Conservation (phyloP, 2,113 vertebrate species). For the Dasypus novemcinctus region DNA sequence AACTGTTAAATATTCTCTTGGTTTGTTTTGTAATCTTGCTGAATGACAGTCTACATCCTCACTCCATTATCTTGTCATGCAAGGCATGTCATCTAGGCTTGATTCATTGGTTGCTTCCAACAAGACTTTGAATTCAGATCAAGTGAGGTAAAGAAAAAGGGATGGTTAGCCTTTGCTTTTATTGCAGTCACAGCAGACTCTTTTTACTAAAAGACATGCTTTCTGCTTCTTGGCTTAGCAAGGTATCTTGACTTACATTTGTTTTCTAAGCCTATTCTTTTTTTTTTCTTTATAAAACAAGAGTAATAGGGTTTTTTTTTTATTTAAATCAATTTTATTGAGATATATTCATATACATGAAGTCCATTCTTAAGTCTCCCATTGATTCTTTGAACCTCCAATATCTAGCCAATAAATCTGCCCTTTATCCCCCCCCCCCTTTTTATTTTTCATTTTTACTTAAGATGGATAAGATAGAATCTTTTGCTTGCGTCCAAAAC, state of each 20-base stretch:
- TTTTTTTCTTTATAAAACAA: too few species aligned
- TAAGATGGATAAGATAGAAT: not conserved
- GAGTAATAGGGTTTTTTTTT: too few species aligned
- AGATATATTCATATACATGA: too few species aligned
- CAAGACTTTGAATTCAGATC: not conserved
- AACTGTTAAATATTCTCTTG: conserved; percentile 2
- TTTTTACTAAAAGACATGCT: not conserved
- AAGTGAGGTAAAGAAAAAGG: not conserved
- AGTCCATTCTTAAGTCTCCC: not conserved
- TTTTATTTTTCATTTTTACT: not conserved
- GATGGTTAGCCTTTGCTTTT: not conserved
- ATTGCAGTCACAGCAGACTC: not conserved
- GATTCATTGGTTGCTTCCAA: not conserved
- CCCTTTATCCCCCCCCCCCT: too few species aligned
- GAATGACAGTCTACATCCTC: not conserved
- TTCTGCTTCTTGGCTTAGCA: conserved; percentile 23
- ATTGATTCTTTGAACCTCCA: not conserved
- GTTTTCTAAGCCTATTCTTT: not conserved
- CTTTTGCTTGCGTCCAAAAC: not conserved
- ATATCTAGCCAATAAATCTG: not conserved
- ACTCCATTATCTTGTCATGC: not conserved
- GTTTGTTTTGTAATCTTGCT: not conserved
- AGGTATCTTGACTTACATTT: not conserved
- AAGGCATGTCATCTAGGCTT: not conserved
- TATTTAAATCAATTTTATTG: too few species aligned